Base-by-base conservation (phyloP, 2,888 invertebrate genomes). In the Acronicta alni region DNA sequence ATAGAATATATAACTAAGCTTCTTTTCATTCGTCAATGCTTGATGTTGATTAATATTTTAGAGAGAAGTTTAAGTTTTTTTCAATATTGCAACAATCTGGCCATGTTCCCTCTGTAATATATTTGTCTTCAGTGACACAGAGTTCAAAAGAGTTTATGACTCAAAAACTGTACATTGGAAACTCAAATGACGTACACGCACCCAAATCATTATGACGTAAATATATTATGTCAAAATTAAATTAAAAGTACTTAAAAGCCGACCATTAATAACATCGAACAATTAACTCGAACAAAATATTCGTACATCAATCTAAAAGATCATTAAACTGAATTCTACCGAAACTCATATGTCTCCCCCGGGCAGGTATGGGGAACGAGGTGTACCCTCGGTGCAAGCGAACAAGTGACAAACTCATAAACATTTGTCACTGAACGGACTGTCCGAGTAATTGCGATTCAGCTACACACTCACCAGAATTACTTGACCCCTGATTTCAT, bases 371-470 rank as follows among this genome's bases (percentile, higher is more conserved):
- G 65, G 78, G 77, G 76, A 85, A 86, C 89, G 85, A 88, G 85
- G 78, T 84, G 78, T 84, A 83, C 80, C 82, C 87, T 87, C 86
- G 75, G 79, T 80, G 80, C 72, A 80, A 77, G 76, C 73, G 75
- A 80, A 80, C 85, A 82, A 92, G 93, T 94, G 94, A 94, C 93
- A 93, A 93, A 94, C 93, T 93, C 93, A 92, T 92, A 89, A 93
- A 90, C 93, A 94, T 94, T 94, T 92, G 93, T 94, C 93, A 90
- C 89, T 86, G 88, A 82, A 83, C 82, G 86, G 85, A 89, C 88
- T 84, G 90, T 89, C 91, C 90, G 85, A 88, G 88, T 89, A 90
- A 90, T 89, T 90, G 89, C 90, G 80, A 89, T 85, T 81, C 87
- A 80, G 83, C 68, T 85, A 87, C 85, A 85, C 81, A 80, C 77